Evolutionary conservation across 92 coral and sea anemone species (phyloP).

Genomic region (Phymanthus crucifer): DNA sequence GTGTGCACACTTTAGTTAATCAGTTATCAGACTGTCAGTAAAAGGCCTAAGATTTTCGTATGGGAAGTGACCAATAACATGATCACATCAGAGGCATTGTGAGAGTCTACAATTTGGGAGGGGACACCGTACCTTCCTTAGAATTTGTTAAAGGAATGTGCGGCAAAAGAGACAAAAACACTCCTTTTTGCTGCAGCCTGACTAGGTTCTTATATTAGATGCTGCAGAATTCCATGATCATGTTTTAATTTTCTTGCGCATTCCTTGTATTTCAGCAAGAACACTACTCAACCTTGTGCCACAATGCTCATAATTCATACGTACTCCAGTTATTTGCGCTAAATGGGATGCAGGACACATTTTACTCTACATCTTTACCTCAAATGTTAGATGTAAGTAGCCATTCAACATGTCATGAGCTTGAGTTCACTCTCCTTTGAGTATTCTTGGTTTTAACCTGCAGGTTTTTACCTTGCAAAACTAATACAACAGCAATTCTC

Average conservation of each 20-base stretch:
- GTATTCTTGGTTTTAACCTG: background rate
- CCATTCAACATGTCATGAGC: background rate
- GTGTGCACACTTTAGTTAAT: no score
- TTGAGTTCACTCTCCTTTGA: background rate
- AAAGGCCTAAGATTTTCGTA: no score
- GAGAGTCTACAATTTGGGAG: no score
- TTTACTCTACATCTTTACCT: conserved; percentile 76
- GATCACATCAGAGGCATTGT: no score
- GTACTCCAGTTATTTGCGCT: conserved; percentile 74
- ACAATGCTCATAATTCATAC: conserved; percentile 87
- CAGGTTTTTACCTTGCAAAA: background rate
- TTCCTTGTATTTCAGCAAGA: conserved; percentile 62
- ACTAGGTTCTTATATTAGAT: background rate
- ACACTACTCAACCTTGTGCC: conserved; percentile 83
- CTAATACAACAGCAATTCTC: no score
- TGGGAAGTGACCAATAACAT: no score
- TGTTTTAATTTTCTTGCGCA: background rate
- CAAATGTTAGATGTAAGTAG: conserved; percentile 84
- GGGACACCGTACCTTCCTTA: no score
- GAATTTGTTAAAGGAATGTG: no score
- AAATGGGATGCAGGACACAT: conserved; percentile 79
- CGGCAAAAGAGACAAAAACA: no score
- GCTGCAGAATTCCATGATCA: background rate
- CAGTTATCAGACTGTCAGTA: no score
- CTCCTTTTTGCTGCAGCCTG: no score